Percentiles rank a stretch among this genome's conserved stretches.
phyloP scores from a whole-genome alignment of 37 sponge, comb jelly and placozoan species.

The Bolinopsis microptera region DNA sequence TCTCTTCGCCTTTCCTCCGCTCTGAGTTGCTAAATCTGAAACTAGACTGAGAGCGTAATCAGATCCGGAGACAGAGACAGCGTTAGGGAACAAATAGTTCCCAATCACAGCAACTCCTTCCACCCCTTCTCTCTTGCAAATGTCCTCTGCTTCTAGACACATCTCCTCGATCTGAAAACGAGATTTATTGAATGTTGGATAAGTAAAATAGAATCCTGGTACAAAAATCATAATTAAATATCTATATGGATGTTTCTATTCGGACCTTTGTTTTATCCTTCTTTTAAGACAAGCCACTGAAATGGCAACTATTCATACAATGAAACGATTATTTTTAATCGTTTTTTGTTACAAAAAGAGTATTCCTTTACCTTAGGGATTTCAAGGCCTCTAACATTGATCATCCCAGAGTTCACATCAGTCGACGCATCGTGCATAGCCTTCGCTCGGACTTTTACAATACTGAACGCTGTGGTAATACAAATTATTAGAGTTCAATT shows the following conservation, averaged over 20 bases:
- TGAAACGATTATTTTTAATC: too few species aligned
- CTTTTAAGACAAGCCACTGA: too few species aligned
- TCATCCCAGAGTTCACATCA: slow-evolving; percentile 15
- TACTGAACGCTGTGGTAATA: slow-evolving; percentile 15
- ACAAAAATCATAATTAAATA: too few species aligned
- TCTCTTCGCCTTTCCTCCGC: not conserved
- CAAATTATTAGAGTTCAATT: not conserved
- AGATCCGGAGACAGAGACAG: slow-evolving; percentile 33
- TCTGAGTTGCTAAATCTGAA: not conserved
- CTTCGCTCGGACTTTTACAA: slow-evolving; percentile 44
- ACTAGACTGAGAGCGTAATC: not conserved
- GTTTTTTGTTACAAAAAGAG: too few species aligned
- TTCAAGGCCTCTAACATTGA: slow-evolving; percentile 20
- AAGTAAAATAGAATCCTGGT: too few species aligned
- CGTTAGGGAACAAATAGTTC: slow-evolving; percentile 55
- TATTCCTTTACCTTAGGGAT: not conserved
- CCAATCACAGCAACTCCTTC: slow-evolving; percentile 52
- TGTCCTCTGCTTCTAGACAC: not conserved
- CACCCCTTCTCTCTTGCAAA: not conserved
- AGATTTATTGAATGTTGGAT: too few species aligned
- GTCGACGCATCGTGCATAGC: slow-evolving; percentile 58
- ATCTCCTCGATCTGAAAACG: slow-evolving; percentile 13
- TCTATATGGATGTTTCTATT: too few species aligned
- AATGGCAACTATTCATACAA: too few species aligned
- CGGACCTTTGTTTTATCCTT: too few species aligned